phyloP scores from a whole-genome alignment of 2,888 invertebrate species.

The Eumacrocentrus americanus region DNA sequence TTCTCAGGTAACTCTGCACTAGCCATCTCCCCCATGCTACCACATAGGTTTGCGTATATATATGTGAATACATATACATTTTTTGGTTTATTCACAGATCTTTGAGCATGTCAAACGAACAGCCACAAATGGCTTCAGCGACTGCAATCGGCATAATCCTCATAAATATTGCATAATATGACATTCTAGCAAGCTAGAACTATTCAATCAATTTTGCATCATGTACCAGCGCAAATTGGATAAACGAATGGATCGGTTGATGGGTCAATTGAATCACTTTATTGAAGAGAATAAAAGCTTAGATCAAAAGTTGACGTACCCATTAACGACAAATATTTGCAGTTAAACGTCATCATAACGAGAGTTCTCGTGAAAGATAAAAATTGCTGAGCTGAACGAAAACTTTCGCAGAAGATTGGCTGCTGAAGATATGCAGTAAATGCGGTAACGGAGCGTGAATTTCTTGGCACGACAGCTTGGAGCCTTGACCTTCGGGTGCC shows the following conservation, averaged over 20 bases:
- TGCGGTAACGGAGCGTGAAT: constrained; percentile 34
- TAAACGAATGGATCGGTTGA: constrained; percentile 14
- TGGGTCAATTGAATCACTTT: constrained; percentile 26
- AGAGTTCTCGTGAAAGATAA: too few relatives aligned
- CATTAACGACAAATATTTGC: not conserved
- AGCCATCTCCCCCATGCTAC: constrained; percentile 13
- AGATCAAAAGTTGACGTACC: constrained; percentile 13
- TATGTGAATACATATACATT: too few relatives aligned
- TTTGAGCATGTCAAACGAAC: constrained; percentile 13
- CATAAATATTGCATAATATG: constrained; percentile 3
- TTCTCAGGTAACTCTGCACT: constrained; percentile 38
- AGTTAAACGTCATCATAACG: too few relatives aligned
- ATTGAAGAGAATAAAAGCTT: constrained; percentile 18
- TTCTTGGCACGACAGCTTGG: constrained; percentile 40
- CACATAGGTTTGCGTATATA: too few relatives aligned
- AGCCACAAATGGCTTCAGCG: not conserved
- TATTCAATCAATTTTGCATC: constrained; percentile 3
- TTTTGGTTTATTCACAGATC: not conserved
- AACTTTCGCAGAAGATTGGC: constrained; percentile 8
- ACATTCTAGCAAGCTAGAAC: constrained; percentile 3
- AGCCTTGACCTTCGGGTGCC: constrained; percentile 49
- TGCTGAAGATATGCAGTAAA: constrained; percentile 11
- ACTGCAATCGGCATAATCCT: too few relatives aligned
- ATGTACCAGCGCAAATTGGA: not conserved
- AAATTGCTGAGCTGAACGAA: constrained; percentile 2